A percentile compares a stretch with the other conserved stretches of the same genome.
phyloP scores from a whole-genome alignment of 2,113 vertebrate genomes.

The Ranitomeya variabilis region DNA sequence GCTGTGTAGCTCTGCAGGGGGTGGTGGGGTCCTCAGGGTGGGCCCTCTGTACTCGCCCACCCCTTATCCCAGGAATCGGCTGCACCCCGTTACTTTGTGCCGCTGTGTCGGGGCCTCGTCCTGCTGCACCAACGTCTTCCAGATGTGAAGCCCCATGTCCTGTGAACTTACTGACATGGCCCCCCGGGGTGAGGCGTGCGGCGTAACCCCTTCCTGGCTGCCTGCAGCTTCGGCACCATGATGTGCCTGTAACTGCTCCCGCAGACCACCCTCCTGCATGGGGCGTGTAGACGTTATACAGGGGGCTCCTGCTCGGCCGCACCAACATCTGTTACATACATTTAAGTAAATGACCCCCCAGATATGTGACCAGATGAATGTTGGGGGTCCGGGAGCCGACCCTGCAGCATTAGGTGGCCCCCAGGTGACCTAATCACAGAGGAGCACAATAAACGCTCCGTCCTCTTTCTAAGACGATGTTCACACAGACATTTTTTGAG shows the following conservation, averaged over 20 bases:
- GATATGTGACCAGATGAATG: too few species aligned
- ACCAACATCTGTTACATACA: too few species aligned
- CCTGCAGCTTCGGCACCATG: neutral
- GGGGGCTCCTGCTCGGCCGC: too few species aligned
- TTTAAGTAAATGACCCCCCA: too few species aligned
- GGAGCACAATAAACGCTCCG: too few species aligned
- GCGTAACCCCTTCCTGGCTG: neutral
- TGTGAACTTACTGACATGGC: neutral
- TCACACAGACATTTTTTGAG: too few species aligned
- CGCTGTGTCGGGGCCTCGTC: neutral
- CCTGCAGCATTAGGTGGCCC: too few species aligned
- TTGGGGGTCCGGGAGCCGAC: too few species aligned
- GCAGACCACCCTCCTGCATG: neutral
- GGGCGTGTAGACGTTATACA: too few species aligned
- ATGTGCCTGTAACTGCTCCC: neutral
- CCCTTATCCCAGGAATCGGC: neutral
- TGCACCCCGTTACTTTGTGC: neutral
- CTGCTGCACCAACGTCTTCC: conserved; percentile 19
- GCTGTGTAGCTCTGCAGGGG: neutral
- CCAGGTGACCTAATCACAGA: too few species aligned
- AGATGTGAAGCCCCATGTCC: conserved; percentile 1
- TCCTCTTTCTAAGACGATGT: too few species aligned
- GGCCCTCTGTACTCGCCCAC: neutral
- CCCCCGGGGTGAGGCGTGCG: neutral
- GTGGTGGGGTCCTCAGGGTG: neutral